Conservation (phyloP, 2,888 invertebrate species). For the Linnaemya vulpina region DNA sequence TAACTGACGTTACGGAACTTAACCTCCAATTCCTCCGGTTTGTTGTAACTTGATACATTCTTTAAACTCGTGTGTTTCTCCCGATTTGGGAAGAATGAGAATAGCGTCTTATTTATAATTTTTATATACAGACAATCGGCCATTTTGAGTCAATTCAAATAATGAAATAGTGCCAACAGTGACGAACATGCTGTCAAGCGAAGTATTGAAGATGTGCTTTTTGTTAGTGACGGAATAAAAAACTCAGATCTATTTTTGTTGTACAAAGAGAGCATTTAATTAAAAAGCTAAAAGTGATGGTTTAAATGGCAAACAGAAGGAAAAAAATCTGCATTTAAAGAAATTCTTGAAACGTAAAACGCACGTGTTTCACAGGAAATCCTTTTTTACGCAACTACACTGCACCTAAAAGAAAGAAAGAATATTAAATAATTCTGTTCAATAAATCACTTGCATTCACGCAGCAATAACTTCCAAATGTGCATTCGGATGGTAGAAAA, state of each 20-base stretch:
- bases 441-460: not conserved
- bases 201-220: no score
- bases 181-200: not conserved
- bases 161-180: not conserved
- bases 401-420: no score
- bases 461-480: constrained; percentile 11
- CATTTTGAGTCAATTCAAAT: not conserved
- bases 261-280: not conserved
- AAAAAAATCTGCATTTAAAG: not conserved
- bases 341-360: not conserved
- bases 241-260: no score
- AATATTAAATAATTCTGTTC: not conserved
- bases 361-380: constrained; percentile 19
- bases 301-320: no score
- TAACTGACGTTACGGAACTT: no score
- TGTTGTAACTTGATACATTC: not conserved
- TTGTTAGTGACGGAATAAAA: no score
- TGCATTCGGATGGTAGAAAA: constrained; percentile 12
- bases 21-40: no score
- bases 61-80: not conserved
- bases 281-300: not conserved
- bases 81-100: not conserved
- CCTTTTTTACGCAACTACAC: not conserved
- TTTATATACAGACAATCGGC: no score
- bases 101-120: not conserved